These are phyloP conservation scores for Melanogrammus aeglefinus DNA, from an alignment of 2,797 vertebrate species.

Conservation along the genomic window DNA sequence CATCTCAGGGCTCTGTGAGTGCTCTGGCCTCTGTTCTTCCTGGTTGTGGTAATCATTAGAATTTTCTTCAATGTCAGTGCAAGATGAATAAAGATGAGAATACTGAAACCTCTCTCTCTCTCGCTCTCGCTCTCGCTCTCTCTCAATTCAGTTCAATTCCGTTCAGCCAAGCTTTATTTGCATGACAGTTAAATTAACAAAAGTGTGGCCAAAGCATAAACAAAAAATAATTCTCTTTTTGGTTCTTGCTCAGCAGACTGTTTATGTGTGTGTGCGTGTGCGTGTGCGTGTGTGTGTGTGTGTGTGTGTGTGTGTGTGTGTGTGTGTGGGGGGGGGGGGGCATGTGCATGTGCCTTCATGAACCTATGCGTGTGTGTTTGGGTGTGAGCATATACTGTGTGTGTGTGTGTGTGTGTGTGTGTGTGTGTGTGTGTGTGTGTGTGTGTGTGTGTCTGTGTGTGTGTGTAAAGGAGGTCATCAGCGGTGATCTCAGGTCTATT, in stretches of 20 bases:
- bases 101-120: slow-evolving; percentile 10
- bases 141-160: too few species aligned
- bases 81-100: background rate
- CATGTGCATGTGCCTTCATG: background rate
- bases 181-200: too few species aligned
- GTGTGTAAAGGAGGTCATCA: slow-evolving; percentile 54
- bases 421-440: background rate
- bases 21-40: background rate
- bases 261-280: background rate
- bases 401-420: background rate
- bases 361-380: background rate
- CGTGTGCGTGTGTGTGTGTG: too few species aligned
- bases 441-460: background rate
- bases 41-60: slow-evolving; percentile 1
- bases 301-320: background rate
- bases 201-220: background rate
- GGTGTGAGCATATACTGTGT: too few species aligned
- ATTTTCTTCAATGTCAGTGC: background rate
- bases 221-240: background rate
- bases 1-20: background rate
- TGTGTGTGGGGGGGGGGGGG: background rate
- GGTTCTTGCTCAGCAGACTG: background rate
- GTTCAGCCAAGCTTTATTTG: too few species aligned
- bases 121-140: too few species aligned
- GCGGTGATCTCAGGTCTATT: slow-evolving; percentile 55